Evolutionary conservation across 2,888 invertebrate genomes (phyloP).

Genomic region (Choreutis nemorana): DNA sequence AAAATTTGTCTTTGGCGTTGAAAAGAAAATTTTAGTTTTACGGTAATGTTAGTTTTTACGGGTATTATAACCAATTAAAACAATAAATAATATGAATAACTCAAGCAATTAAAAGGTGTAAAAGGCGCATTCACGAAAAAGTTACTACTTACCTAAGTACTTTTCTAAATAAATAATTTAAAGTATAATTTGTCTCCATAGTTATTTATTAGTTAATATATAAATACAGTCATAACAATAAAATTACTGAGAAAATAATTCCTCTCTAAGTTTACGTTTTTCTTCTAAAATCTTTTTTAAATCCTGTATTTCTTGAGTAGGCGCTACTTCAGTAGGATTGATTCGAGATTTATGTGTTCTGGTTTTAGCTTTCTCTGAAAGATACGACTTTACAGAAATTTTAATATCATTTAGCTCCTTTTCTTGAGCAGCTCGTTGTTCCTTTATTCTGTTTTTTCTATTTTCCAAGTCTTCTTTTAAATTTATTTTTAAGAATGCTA

Average conservation of each 20-base stretch:
- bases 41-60: no score
- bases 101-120: no score
- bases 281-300: constrained; percentile 56
- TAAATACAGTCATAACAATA: no score
- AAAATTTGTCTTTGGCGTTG: no score
- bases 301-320: constrained; percentile 47
- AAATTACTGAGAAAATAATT: no score
- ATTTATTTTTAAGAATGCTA: constrained; percentile 52
- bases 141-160: no score
- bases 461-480: constrained; percentile 60
- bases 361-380: constrained; percentile 29
- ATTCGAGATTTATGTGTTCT: constrained; percentile 31
- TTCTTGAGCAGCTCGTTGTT: constrained; percentile 46
- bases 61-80: no score
- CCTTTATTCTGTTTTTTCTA: constrained; percentile 47
- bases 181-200: neutral
- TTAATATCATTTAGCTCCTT: constrained; percentile 52
- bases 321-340: constrained; percentile 13
- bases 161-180: neutral
- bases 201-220: constrained; percentile 13
- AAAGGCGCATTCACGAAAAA: no score
- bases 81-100: no score
- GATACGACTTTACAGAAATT: constrained; percentile 39
- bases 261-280: constrained; percentile 42
- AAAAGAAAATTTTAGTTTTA: no score